phyloP scores from a whole-genome alignment of 2,797 vertebrate species.

The Babyrousa celebensis region DNA sequence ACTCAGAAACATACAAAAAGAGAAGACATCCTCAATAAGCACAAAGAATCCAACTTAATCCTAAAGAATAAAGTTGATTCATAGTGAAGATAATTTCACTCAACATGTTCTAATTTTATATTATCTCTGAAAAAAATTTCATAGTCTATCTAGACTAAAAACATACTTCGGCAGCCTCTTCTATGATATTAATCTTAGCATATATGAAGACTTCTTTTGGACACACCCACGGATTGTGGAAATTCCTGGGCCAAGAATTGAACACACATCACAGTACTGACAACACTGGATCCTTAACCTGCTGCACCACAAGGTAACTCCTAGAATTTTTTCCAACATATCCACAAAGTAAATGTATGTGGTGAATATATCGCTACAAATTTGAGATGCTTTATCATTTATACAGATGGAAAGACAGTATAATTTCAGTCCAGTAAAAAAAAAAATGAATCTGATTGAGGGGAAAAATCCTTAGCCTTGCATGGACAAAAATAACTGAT shows the following conservation, averaged over 20 bases:
- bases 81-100: neutral
- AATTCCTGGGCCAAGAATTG: no score
- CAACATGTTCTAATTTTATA: neutral
- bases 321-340: neutral
- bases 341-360: constrained; percentile 42
- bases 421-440: neutral
- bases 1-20: neutral
- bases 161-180: neutral
- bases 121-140: neutral
- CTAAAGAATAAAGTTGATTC: constrained; percentile 21
- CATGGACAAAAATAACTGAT: neutral
- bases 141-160: constrained; percentile 28
- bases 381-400: neutral
- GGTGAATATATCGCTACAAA: neutral
- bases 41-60: neutral
- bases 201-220: neutral
- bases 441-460: neutral
- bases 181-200: neutral
- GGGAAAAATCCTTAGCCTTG: neutral
- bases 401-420: neutral
- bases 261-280: no score
- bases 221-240: no score
- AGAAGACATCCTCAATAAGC: neutral
- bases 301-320: no score
- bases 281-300: no score